These are phyloP conservation scores for Pantherophis vulpinus DNA, from an alignment of 2,797 vertebrate genomes.

Conservation along the genomic window DNA sequence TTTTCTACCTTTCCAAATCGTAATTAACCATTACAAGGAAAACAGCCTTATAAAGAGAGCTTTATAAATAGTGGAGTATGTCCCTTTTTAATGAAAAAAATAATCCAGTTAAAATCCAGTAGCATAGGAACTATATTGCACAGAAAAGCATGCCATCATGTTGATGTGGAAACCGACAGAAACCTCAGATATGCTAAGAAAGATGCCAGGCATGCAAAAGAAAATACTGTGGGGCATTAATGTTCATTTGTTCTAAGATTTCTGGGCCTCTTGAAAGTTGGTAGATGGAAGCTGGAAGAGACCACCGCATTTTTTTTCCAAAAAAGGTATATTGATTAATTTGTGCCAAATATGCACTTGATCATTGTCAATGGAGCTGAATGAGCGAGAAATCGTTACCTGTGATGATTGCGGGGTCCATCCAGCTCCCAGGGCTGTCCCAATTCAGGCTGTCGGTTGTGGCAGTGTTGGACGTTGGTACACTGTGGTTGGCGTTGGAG, in stretches of 20 bases:
- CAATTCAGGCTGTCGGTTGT: constrained; percentile 97
- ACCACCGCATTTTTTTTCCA: constrained; percentile 58
- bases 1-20: constrained; percentile 46
- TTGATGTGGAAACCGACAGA: constrained; percentile 53
- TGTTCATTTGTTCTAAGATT: constrained; percentile 35
- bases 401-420: constrained; percentile 99
- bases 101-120: constrained; percentile 58
- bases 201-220: constrained; percentile 59
- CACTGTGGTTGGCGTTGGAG: constrained; percentile 98
- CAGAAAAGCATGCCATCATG: constrained; percentile 37
- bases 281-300: constrained; percentile 68
- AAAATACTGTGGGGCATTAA: constrained; percentile 40
- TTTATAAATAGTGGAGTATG: constrained; percentile 80
- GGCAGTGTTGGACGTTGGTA: constrained; percentile 81
- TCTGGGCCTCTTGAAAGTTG: constrained; percentile 45
- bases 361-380: constrained; percentile 68
- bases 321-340: constrained; percentile 40
- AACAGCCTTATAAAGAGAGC: constrained; percentile 79
- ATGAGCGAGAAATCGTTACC: constrained; percentile 81
- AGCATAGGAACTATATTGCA: constrained; percentile 56
- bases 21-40: constrained; percentile 58
- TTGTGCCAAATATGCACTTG: constrained; percentile 66
- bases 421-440: constrained; percentile 97
- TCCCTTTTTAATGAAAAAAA: constrained; percentile 63
- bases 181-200: constrained; percentile 45